Evolutionary conservation across 2,888 invertebrate genomes (phyloP), one percentile per base, ranked within the genome.

Genomic region (Mythimna pallens): DNA sequence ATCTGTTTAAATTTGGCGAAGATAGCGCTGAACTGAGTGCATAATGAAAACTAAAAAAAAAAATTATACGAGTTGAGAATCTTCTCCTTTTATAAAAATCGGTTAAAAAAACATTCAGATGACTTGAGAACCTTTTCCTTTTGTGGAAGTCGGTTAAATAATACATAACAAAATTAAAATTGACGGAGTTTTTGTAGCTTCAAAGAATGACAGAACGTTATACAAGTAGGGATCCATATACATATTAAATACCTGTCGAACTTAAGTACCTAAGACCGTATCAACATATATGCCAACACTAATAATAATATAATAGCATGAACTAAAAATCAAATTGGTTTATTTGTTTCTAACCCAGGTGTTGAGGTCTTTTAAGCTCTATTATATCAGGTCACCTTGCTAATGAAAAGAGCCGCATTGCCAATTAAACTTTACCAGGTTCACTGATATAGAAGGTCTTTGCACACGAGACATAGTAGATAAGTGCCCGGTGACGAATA

Each of bases 371-470:
- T 30, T 30, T 17, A 50, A n/a, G n/a, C 65, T 40, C 25, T 20
- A 55, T 34, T 62, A 25, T 62, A 14, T 40, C 47, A 22, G 20
- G 62, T 65, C 43, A 63, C 63, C 63, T 63, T 73, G 40, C 17
- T 64, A 34, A 5, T 30, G 4, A 50, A 7, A 57, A 57, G 12
- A 22, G 20, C 22, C 9, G 14, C 47, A 30, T 30, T 58, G 22
- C 3, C 47, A 58, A 64, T 25, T 50, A 61, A 50, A 20, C 14
- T 34, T 22, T 22, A 12, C 12, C 50, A 25, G n/a, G 50, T 40
- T 64, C 57, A 64, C 30, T 58, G 22, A 30, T 52, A 43, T 58
- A 14, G 22, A 20, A 73, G 14, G 9, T 40, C 12, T 57, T 5
- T n/a, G 50, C 22, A 30, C 10, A 52, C 20, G 63, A 52, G 22